Conservation (phyloP, 1,140 invertebrate genomes). For the Portunus trituberculatus region DNA sequence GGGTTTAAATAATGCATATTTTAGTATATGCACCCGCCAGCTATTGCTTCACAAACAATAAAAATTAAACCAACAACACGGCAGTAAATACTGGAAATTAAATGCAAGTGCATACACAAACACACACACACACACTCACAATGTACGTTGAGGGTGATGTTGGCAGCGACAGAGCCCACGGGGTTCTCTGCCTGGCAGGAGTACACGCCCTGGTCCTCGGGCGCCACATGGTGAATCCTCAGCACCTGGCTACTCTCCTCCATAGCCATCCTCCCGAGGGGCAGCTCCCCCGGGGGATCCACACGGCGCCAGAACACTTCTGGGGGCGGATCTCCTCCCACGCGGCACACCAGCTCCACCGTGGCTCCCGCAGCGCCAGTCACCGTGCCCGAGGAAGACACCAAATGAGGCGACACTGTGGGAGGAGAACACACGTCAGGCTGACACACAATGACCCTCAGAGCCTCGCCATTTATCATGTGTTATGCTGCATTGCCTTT, state of each 20-base stretch:
- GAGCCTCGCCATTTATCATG: too few relatives aligned
- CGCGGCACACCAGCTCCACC: constrained; percentile 93
- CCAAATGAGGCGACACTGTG: constrained; percentile 76
- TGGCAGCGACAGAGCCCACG: constrained; percentile 88
- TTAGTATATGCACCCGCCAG: constrained; percentile 15
- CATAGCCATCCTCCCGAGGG: constrained; percentile 88
- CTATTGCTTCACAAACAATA: neutral
- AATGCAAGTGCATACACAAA: neutral
- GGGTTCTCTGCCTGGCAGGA: constrained; percentile 90
- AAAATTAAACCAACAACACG: neutral
- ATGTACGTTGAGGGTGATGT: constrained; percentile 88
- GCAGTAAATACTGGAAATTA: constrained; percentile 33
- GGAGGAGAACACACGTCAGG: too few relatives aligned
- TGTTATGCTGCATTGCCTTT: too few relatives aligned
- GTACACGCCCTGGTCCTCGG: constrained; percentile 90
- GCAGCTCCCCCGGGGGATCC: constrained; percentile 85
- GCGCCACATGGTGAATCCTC: constrained; percentile 87
- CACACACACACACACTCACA: constrained; percentile 83
- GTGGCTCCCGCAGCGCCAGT: constrained; percentile 89
- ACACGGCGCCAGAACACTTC: constrained; percentile 94
- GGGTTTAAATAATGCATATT: neutral
- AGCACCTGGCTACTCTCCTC: constrained; percentile 88
- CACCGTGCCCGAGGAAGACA: constrained; percentile 80
- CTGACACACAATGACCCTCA: too few relatives aligned
- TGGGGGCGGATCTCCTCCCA: constrained; percentile 93